Percentiles rank a stretch among this genome's conserved stretches.
These are phyloP conservation scores for Cebus imitator DNA, from an alignment of 2,113 vertebrate genomes.

Conservation along the genomic window DNA sequence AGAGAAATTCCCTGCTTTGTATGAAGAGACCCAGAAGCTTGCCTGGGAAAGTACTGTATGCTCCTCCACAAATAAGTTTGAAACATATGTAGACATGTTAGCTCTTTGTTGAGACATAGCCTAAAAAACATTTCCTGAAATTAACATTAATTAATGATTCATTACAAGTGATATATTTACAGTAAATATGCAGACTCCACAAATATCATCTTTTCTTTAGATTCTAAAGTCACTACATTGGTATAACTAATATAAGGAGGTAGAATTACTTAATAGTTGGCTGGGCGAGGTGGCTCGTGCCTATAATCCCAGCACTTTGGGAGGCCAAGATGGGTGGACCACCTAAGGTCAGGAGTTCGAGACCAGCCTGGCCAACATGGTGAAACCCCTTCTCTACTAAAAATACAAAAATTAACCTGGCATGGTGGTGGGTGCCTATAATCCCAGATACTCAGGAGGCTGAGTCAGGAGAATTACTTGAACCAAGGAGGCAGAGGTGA, in stretches of 20 bases:
- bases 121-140: constrained; percentile 27
- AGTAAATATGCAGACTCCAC: background rate
- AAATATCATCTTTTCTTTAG: background rate
- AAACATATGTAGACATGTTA: background rate
- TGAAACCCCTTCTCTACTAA: no score
- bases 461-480: no score
- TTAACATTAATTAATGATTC: constrained; percentile 6
- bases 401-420: no score
- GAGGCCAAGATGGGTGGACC: no score
- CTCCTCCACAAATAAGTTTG: background rate
- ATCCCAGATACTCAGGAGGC: no score
- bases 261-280: background rate
- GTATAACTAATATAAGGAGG: background rate
- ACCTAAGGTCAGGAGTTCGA: no score
- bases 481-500: no score
- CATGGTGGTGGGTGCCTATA: no score
- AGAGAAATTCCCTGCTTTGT: background rate
- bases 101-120: background rate
- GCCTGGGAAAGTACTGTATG: background rate
- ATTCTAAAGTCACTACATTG: background rate
- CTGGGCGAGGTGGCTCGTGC: no score
- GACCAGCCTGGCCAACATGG: no score
- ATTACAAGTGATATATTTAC: background rate
- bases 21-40: background rate
- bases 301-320: no score